Percentiles rank a stretch among this genome's conserved stretches.
phyloP scores from a whole-genome alignment of 2,888 invertebrate species.

The Congeria kusceri region DNA sequence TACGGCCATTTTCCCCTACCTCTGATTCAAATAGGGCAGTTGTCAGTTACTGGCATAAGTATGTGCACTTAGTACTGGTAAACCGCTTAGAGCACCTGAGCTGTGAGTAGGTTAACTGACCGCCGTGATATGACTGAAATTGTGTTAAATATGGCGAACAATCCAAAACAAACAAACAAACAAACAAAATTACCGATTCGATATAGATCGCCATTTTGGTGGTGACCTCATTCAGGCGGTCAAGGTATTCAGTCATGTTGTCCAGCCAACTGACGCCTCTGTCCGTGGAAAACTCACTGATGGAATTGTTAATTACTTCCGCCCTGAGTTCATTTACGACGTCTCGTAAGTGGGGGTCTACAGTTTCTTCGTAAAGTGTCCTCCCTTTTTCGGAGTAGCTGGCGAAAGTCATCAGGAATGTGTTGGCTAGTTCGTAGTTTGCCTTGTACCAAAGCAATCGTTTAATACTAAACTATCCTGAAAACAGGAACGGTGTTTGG shows the following conservation, averaged over 20 bases:
- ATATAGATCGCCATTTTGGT: constrained; percentile 32
- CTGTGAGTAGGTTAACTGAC: no score
- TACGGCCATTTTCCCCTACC: no score
- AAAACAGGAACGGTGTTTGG: neutral
- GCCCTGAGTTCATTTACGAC: constrained; percentile 9
- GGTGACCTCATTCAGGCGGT: constrained; percentile 26
- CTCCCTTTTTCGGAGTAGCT: constrained; percentile 20
- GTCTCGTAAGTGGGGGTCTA: constrained; percentile 1
- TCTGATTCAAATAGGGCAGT: no score
- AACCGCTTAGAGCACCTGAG: no score
- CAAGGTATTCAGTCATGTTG: constrained; percentile 49
- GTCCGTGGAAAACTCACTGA: constrained; percentile 4
- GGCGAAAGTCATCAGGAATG: constrained; percentile 16
- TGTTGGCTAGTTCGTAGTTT: constrained; percentile 14
- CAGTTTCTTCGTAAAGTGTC: neutral
- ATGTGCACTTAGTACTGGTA: no score
- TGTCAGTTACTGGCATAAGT: no score
- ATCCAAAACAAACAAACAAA: no score
- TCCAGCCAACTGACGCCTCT: constrained; percentile 35
- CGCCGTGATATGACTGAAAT: no score
- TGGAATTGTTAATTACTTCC: constrained; percentile 19
- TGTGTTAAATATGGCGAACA: no score
- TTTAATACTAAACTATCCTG: constrained; percentile 15
- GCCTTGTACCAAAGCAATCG: constrained; percentile 36
- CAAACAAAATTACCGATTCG: constrained; percentile 26